A percentile compares a stretch with the other conserved stretches of the same genome.
Evolutionary conservation across 2,888 invertebrate species (phyloP).

Genomic region (Heteromurus nitidus): DNA sequence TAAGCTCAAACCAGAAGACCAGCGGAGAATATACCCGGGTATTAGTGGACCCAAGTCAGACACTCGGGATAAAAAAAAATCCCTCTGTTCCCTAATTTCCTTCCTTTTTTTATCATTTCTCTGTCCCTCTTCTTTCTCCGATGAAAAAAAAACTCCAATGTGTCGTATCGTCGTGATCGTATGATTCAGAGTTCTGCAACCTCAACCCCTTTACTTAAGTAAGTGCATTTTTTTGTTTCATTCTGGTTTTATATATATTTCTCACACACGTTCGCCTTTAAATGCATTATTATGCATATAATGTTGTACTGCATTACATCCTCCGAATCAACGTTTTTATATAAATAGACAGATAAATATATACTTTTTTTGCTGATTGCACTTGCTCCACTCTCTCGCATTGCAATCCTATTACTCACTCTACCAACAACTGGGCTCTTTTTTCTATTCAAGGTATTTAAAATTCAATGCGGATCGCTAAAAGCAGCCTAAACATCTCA

Average conservation of each 20-base stretch:
- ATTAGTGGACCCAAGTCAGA: conserved; percentile 52
- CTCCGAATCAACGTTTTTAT: neutral
- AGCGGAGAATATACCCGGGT: conserved; percentile 26
- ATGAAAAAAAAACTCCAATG: too few relatives aligned
- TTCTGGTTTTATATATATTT: too few relatives aligned
- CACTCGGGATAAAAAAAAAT: conserved; percentile 56
- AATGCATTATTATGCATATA: conserved; percentile 31
- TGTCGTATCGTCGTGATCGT: neutral
- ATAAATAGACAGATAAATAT: too few relatives aligned
- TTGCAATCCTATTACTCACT: neutral
- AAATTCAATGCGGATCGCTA: conserved; percentile 52
- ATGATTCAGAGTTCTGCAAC: conserved; percentile 16
- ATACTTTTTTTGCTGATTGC: too few relatives aligned
- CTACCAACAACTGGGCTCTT: neutral
- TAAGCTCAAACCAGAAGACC: too few relatives aligned
- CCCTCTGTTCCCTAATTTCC: conserved; percentile 55
- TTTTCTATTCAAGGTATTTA: conserved; percentile 23
- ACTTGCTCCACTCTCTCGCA: too few relatives aligned
- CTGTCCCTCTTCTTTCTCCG: conserved; percentile 17
- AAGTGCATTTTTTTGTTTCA: conserved; percentile 10
- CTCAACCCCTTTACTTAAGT: conserved; percentile 52
- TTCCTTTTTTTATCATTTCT: conserved; percentile 49
- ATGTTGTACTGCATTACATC: neutral
- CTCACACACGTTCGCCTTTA: neutral
- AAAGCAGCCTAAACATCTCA: too few relatives aligned